Percentiles rank a stretch among this genome's conserved stretches.
Conservation (phyloP, 2,888 invertebrate species). For the Ochropleura plecta region DNA sequence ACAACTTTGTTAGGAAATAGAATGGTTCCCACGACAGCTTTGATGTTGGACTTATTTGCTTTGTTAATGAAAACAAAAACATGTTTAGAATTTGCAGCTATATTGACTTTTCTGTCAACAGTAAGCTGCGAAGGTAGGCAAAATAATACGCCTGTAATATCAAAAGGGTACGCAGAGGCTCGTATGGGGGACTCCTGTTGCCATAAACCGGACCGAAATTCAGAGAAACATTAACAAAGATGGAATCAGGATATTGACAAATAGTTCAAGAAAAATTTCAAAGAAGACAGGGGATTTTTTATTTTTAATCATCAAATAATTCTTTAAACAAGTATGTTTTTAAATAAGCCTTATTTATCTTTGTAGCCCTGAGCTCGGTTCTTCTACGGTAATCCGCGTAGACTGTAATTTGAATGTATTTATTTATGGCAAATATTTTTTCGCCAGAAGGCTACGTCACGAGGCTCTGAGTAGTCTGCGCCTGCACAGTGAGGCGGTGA, state of each 20-base stretch:
- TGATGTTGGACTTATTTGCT: background rate
- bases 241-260: background rate
- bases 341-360: constrained; percentile 9
- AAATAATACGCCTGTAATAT: background rate
- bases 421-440: constrained; percentile 44
- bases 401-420: constrained; percentile 7
- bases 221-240: background rate
- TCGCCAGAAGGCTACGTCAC: constrained; percentile 29
- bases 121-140: background rate
- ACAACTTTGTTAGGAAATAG: constrained; percentile 29
- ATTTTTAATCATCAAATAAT: constrained; percentile 3
- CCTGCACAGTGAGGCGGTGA: constrained; percentile 59
- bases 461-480: constrained; percentile 37
- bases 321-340: constrained; percentile 8
- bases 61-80: background rate
- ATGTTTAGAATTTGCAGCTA: background rate
- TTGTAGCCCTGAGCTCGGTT: constrained; percentile 10
- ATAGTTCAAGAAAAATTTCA: background rate
- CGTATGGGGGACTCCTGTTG: background rate
- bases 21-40: constrained; percentile 12
- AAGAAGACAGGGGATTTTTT: background rate
- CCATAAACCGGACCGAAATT: background rate
- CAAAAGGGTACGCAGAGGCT: background rate
- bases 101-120: background rate
- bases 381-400: constrained; percentile 13